These are phyloP conservation scores for Acipenser transmontanus DNA, from an alignment of 2,797 vertebrate species.

Conservation along the genomic window DNA sequence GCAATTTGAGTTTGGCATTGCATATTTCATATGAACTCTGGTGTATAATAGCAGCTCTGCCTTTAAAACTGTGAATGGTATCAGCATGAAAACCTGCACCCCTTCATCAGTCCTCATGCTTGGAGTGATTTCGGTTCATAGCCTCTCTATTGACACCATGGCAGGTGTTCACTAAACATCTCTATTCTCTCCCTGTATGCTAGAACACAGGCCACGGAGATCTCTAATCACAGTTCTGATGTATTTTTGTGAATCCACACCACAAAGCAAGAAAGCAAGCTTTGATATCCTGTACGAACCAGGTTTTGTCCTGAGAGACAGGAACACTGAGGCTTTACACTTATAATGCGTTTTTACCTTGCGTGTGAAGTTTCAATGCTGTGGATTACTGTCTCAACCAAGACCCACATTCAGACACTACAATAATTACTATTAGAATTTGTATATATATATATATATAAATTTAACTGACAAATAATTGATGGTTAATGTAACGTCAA, in stretches of 20 bases:
- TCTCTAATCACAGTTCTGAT: slow-evolving; percentile 37
- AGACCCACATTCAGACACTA: background rate
- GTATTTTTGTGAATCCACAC: slow-evolving; percentile 30
- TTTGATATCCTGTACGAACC: slow-evolving; percentile 27
- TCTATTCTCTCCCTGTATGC: slow-evolving; percentile 42
- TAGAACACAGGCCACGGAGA: slow-evolving; percentile 23
- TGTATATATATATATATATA: too few relatives aligned
- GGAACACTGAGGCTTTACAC: background rate
- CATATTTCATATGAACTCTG: background rate
- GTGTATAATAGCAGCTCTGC: slow-evolving; percentile 37
- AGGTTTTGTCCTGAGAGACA: background rate
- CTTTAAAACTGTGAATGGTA: slow-evolving; percentile 36
- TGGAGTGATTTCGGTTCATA: slow-evolving; percentile 46
- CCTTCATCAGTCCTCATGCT: slow-evolving; percentile 42
- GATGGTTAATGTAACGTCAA: too few relatives aligned
- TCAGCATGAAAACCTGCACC: slow-evolving; percentile 34
- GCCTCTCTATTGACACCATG: slow-evolving; percentile 53
- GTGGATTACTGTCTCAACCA: background rate
- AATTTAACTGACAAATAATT: too few relatives aligned
- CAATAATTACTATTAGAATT: too few relatives aligned
- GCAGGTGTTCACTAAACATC: slow-evolving; percentile 54
- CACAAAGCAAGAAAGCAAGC: slow-evolving; percentile 21
- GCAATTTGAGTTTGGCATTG: slow-evolving; percentile 28
- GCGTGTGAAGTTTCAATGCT: background rate
- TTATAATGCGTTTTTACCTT: slow-evolving; percentile 4